These are phyloP conservation scores for Aptenodytes patagonicus DNA, from an alignment of 2,113 vertebrate species.

Conservation along the genomic window DNA sequence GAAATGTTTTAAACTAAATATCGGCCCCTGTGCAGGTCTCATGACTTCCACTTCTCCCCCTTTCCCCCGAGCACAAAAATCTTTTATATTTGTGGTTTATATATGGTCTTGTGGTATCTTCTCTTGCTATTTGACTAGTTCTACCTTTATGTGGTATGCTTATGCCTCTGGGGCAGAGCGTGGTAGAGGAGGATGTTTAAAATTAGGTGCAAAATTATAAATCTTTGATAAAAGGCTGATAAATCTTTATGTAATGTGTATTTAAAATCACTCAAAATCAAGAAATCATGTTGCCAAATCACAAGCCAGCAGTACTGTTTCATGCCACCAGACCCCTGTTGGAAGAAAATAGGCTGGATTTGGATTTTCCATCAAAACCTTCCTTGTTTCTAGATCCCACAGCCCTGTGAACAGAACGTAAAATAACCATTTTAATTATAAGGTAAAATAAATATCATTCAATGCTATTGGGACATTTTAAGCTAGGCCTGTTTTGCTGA, in stretches of 20 bases:
- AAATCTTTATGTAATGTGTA: background rate
- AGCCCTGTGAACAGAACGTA: background rate
- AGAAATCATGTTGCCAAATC: background rate
- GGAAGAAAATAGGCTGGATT: background rate
- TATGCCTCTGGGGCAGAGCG: background rate
- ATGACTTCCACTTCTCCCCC: background rate
- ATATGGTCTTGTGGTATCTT: background rate
- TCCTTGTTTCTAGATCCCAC: background rate
- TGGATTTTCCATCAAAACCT: background rate
- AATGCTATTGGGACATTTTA: background rate
- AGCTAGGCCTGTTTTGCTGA: background rate
- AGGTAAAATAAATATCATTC: background rate
- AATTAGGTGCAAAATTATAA: constrained; percentile 7
- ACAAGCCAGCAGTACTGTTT: background rate
- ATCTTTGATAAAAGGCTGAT: background rate
- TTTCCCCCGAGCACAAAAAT: background rate
- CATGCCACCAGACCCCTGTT: background rate
- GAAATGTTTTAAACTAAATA: background rate
- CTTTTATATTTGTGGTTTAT: background rate
- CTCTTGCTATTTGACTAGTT: background rate
- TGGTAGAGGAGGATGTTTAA: background rate
- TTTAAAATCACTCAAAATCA: background rate
- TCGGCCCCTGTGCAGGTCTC: background rate
- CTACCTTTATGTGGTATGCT: background rate
- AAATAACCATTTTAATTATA: background rate